Conservation (phyloP, 2,113 vertebrate species). For the Pterocles gutturalis region DNA sequence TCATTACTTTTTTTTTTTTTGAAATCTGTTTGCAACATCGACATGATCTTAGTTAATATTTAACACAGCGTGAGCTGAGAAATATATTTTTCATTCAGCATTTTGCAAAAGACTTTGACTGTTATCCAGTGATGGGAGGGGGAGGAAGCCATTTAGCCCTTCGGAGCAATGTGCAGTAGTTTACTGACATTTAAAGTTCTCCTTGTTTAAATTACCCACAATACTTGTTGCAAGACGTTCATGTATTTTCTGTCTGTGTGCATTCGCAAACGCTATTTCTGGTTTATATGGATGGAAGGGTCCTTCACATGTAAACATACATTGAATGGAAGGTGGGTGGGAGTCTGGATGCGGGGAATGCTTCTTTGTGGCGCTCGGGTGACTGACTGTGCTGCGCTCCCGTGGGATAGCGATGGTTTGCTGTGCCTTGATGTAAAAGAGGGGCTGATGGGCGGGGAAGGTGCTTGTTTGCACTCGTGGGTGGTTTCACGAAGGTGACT, state of each 20-base stretch:
- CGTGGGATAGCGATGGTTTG: fast-evolving
- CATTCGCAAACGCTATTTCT: neutral
- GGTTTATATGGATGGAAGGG: neutral
- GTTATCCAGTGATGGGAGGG: neutral
- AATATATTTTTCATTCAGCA: neutral
- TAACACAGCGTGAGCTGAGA: neutral
- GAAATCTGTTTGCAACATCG: neutral
- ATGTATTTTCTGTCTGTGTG: fast-evolving
- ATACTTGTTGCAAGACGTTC: neutral
- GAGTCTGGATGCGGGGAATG: neutral
- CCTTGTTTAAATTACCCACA: neutral
- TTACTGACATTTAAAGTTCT: neutral
- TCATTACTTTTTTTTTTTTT: neutral
- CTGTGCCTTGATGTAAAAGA: neutral
- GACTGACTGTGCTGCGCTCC: neutral
- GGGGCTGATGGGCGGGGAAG: neutral
- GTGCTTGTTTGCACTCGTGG: fast-evolving
- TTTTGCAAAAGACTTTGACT: neutral
- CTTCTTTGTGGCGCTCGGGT: neutral
- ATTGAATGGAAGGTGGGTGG: fast-evolving
- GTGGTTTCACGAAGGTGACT: neutral
- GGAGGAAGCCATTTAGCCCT: neutral
- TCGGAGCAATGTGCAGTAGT: neutral
- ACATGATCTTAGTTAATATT: neutral
- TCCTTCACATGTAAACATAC: neutral